A percentile compares a stretch with the other conserved stretches of the same genome.
phyloP scores from a whole-genome alignment of 2,113 vertebrate genomes.

The Lepus americanus region DNA sequence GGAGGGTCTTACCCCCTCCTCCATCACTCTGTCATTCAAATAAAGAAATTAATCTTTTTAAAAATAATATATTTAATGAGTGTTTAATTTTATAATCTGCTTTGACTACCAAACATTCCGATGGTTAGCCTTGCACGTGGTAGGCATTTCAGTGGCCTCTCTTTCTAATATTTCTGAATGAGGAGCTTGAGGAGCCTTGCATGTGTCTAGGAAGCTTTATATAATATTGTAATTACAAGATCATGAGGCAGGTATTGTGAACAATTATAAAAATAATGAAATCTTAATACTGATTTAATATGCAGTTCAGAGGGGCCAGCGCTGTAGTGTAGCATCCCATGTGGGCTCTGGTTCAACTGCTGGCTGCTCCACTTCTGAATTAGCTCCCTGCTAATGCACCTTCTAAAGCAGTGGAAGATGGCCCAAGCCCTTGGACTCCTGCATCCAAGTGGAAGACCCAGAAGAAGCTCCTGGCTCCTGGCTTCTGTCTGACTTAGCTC shows the following conservation, averaged over 20 bases:
- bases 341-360: too few species aligned
- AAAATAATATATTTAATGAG: not conserved
- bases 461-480: too few species aligned
- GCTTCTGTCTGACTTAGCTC: too few species aligned
- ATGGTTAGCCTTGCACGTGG: not conserved
- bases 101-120: conserved; percentile 46
- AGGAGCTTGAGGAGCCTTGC: conserved; percentile 10
- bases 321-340: too few species aligned
- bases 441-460: too few species aligned
- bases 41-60: too few species aligned
- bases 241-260: not conserved
- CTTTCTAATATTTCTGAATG: not conserved
- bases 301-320: not conserved
- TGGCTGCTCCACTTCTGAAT: too few species aligned
- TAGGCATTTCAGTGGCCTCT: not conserved
- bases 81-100: conserved; percentile 30
- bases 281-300: conserved; percentile 32
- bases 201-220: not conserved
- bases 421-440: too few species aligned
- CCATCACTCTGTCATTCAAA: too few species aligned
- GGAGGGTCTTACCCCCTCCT: too few species aligned
- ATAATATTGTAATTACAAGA: conserved; percentile 39
- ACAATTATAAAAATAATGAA: conserved; percentile 40
- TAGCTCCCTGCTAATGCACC: too few species aligned
- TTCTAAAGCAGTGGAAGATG: too few species aligned